Base-by-base conservation (phyloP, 2,888 invertebrate species). In the Cepaea hortensis region DNA sequence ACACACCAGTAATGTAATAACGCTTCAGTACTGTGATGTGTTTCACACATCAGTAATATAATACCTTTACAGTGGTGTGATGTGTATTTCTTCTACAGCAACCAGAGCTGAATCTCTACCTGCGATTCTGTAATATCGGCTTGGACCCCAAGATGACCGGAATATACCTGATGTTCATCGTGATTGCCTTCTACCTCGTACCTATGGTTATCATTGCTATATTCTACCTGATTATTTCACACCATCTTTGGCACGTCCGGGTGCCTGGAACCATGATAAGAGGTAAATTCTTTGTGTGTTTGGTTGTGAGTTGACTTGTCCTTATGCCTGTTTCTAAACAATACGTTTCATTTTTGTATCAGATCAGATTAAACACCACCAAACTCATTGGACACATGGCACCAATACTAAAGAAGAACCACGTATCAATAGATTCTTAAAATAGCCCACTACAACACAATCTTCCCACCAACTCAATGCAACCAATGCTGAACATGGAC, bases 221-320 rank as follows among this genome's bases (percentile, higher is more conserved):
- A 35, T 88, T 90, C 81, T 90, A 90, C 84, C 86, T 89, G 70
- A 88, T 90, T 81, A 89, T 90, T 79, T 90, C 90, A 0, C 85
- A 88, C 81, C 88, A 89, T 77, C 87, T 90, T 20, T 90, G 90
- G 90, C 79, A 88, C 65, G 88, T 89, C 55, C 76, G 84, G n/a
- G 88, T 89, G 13, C 90, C 90, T 7, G 90, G 90, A 48, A 87
- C 85, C 9, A 82, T 76, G 50, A 84, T 88, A 35, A 35, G 88
- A 72, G 85, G 88, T 85, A 35, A 55, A 35, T 76, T 11, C 3
- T 50, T 48, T 76, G n/a, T 76, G n/a, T 76, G 76, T 76, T 48
- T 76, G 15, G 3, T 18, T 70, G 70, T 46, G 15, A 55, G 55
- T 55, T 9, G 0, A 55, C 6, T 6, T 11, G 55, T 55, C 7